A percentile compares a stretch with the other conserved stretches of the same genome.
These are phyloP conservation scores for Periphyllus acericola DNA, from an alignment of 2,888 invertebrate genomes.

Conservation along the genomic window DNA sequence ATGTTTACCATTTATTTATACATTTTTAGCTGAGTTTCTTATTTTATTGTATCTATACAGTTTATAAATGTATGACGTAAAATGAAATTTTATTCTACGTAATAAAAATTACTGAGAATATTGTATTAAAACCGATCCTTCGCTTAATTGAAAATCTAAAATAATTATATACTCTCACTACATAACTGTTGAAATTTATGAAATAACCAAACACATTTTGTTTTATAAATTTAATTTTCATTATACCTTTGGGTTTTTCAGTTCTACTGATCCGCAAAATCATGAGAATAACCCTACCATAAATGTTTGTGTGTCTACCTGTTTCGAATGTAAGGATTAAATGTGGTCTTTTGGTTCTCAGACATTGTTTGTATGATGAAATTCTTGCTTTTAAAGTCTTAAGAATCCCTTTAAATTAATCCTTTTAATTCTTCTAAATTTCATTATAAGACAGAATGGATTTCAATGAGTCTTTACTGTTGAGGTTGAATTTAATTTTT, in stretches of 20 bases:
- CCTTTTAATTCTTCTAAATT: not conserved
- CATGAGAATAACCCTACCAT: slow-evolving; percentile 1
- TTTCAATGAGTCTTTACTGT: too few species aligned
- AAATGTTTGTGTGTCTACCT: not conserved
- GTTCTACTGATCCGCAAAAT: not conserved
- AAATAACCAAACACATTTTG: too few species aligned
- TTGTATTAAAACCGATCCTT: not conserved
- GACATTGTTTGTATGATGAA: not conserved
- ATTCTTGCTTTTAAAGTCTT: not conserved
- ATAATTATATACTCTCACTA: too few species aligned
- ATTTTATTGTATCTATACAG: too few species aligned
- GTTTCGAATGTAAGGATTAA: slow-evolving; percentile 14
- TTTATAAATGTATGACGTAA: too few species aligned
- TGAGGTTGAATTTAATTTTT: too few species aligned
- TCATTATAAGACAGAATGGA: too few species aligned
- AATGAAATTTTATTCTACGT: not conserved
- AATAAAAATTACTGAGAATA: not conserved
- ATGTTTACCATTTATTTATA: too few species aligned
- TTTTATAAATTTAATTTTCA: not conserved
- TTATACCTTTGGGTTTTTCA: not conserved
- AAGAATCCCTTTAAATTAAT: not conserved
- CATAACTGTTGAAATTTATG: too few species aligned
- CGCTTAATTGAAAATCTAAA: not conserved
- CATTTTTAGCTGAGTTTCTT: too few species aligned
- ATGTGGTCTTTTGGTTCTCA: too few species aligned